Base-by-base conservation (phyloP, 2,888 invertebrate genomes). In the Ophion costatus region DNA sequence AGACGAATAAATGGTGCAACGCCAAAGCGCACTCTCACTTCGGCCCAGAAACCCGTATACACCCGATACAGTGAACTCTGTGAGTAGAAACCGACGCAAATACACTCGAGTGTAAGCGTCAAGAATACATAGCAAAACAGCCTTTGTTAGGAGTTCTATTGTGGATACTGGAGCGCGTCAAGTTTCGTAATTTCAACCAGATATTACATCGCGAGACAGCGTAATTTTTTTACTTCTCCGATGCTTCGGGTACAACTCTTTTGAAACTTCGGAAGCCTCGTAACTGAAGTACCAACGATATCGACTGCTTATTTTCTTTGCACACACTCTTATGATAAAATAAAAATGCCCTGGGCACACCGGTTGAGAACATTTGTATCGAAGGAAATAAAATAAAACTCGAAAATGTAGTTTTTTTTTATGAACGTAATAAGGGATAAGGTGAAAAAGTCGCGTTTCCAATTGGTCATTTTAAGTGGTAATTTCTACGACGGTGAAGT, bases 1-100 rank as follows among this genome's bases (percentile, higher is more conserved):
- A 67, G 69, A 61, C 56, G 73, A 80, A 80, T 82, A 80, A 85
- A 83, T 70, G 69, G 73, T 80, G 76, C 82, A 73, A 75, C 74
- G 67, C 42, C 56, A 67, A 59, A 38, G 59, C 17, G 63, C 63
- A 29, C 71, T 77, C 57, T 64, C 64, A 17, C 74, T 29, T 5
- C 59, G 73, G 9, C 33, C 70, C 63, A 38, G 66, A 81, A 45
- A 73, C 66, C 51, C 33, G 66, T 64, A 38, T 73, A n/a, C 56
- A 51, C 29, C 17, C 29, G 56, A 67, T 51, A n/a, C 51, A 59
- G 29, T 57, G 20, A 56, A 42, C 45, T 69, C 11, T 70, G 38
- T 20, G 61, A 51, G n/a, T 45, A 69, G 20, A 1, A 6, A 66
- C 69, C 66, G 69, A 17, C 69, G 51, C n/a, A 81, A 59, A 51